Evolutionary conservation across 2,888 invertebrate genomes (phyloP).

Genomic region (Oegoconia quadripuncta): DNA sequence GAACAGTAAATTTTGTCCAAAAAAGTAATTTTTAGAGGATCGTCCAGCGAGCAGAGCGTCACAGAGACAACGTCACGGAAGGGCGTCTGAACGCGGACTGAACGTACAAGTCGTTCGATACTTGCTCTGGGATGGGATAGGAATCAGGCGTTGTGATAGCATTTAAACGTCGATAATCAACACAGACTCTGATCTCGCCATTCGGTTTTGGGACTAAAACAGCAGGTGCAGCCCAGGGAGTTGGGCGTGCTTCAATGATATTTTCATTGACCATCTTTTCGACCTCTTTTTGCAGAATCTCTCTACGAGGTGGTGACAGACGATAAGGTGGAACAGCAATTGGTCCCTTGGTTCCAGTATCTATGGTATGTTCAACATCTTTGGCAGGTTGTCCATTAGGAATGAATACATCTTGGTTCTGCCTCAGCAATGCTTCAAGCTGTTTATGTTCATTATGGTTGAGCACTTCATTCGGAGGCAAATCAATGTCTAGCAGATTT

Average conservation of each 20-base stretch:
- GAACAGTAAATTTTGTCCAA: too few species aligned
- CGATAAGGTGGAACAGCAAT: constrained; percentile 38
- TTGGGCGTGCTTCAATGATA: constrained; percentile 34
- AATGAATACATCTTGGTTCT: constrained; percentile 8
- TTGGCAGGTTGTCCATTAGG: constrained; percentile 6
- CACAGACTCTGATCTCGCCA: constrained; percentile 41
- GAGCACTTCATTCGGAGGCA: not conserved
- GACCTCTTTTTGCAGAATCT: constrained; percentile 27
- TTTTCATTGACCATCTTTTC: constrained; percentile 31
- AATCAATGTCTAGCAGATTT: not conserved
- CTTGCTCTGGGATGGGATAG: constrained; percentile 25
- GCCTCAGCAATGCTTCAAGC: not conserved
- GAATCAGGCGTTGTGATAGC: constrained; percentile 7
- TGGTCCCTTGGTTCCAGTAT: constrained; percentile 18
- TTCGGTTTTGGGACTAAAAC: constrained; percentile 42
- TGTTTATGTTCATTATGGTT: not conserved
- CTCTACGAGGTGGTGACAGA: constrained; percentile 26
- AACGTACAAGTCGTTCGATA: constrained; percentile 28
- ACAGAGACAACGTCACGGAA: too few species aligned
- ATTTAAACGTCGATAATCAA: constrained; percentile 35
- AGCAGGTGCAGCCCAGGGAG: constrained; percentile 38
- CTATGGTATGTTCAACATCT: constrained; percentile 7
- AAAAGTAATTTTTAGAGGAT: too few species aligned
- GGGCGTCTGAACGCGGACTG: constrained; percentile 25
- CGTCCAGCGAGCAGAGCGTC: too few species aligned